Evolutionary conservation across 2,888 invertebrate species (phyloP), one percentile per base, ranked within the genome.

Genomic region (Spatulosminthurus flaviceps): DNA sequence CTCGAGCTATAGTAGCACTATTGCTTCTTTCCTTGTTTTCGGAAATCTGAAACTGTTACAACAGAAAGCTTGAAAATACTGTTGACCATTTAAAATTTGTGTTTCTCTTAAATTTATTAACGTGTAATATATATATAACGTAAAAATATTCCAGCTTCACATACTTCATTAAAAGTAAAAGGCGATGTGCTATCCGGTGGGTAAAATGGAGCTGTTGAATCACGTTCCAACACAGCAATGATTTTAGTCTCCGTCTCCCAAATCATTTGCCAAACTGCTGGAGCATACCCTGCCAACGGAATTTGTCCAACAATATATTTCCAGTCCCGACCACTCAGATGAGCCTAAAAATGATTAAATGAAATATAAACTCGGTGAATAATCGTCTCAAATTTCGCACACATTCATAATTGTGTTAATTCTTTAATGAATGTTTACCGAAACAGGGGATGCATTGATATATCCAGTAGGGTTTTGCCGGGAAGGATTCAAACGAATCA

Each of bases 371-470:
- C n/a, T n/a, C n/a, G n/a, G n/a, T n/a, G n/a, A n/a, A n/a, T n/a
- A n/a, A n/a, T n/a, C n/a, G n/a, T n/a, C n/a, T n/a, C n/a, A n/a
- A n/a, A n/a, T n/a, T n/a, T n/a, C n/a, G n/a, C n/a, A n/a, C n/a
- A n/a, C n/a, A n/a, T n/a, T n/a, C n/a, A n/a, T n/a, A n/a, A n/a
- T n/a, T n/a, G n/a, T n/a, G n/a, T n/a, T n/a, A n/a, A n/a, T n/a
- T n/a, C n/a, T n/a, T n/a, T n/a, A n/a, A n/a, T n/a, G n/a, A n/a
- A n/a, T 19, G 19, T 2, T 26, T 87, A 95, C 95, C 86, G 94
- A 94, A 81, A 97, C 92, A 86, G 95, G 94, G 1, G 95, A 96
- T 0, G 96, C 96, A 89, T 97, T 97, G 84, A 97, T 94, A 86
- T 97, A 97, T 19, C 97, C 97, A 86, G 91, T 91, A 77, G 93